Evolutionary conservation across 2,797 vertebrate genomes (phyloP).

Genomic region (Notolepis coatsorum): DNA sequence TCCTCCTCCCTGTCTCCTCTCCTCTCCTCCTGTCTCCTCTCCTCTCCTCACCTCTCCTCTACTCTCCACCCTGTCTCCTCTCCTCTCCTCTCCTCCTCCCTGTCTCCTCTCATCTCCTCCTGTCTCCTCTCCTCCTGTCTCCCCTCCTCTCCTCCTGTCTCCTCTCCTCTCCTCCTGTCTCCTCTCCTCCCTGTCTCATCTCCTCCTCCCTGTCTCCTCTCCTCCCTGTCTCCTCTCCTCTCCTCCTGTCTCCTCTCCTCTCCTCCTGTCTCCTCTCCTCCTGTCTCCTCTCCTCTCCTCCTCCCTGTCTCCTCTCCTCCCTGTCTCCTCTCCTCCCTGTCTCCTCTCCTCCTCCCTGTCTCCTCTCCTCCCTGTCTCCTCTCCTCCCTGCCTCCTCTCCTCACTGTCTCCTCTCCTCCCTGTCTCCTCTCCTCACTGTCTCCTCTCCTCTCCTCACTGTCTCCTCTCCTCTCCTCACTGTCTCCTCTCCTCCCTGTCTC

Average conservation of each 20-base stretch:
- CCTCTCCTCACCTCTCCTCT: conserved; percentile 12
- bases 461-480: conserved; percentile 8
- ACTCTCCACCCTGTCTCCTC: conserved; percentile 1
- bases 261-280: neutral
- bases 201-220: neutral
- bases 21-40: too few relatives aligned
- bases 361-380: too few relatives aligned
- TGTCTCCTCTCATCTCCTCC: conserved; percentile 7
- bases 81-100: neutral
- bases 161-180: conserved; percentile 13
- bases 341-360: too few relatives aligned
- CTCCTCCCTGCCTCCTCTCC: too few relatives aligned
- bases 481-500: conserved; percentile 17
- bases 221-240: neutral
- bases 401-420: too few relatives aligned
- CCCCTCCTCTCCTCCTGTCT: neutral
- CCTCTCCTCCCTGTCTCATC: conserved; percentile 5
- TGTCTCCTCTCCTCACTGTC: conserved; percentile 10
- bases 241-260: neutral
- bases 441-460: conserved; percentile 13
- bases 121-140: neutral
- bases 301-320: neutral
- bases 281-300: neutral
- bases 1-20: conserved; percentile 1
- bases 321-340: too few relatives aligned